A percentile compares a stretch with the other conserved stretches of the same genome.
Evolutionary conservation across 2,797 vertebrate species (phyloP).

Genomic region (Acanthurus leucopareius): DNA sequence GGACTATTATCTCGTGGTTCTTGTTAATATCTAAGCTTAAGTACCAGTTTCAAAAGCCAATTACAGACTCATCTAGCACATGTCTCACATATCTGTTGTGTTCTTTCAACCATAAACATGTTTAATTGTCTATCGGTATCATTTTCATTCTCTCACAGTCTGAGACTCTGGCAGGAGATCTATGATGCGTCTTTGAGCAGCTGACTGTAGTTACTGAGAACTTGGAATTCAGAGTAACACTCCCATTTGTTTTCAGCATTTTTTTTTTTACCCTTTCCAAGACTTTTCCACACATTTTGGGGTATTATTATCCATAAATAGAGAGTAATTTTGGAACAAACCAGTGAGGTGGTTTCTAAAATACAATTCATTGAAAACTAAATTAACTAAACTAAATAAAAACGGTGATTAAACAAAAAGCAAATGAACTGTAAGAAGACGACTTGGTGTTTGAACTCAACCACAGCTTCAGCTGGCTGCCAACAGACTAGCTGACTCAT

Average conservation of each 20-base stretch:
- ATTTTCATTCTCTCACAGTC: conserved; percentile 30
- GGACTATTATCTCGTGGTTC: conserved; percentile 31
- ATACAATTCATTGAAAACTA: too few species aligned
- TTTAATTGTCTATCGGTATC: conserved; percentile 40
- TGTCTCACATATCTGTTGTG: conserved; percentile 16
- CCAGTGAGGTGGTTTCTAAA: too few species aligned
- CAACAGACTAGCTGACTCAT: conserved; percentile 15
- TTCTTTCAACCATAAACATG: conserved; percentile 37
- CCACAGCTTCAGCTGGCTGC: conserved; percentile 7
- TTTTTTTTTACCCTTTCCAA: neutral
- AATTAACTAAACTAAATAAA: too few species aligned
- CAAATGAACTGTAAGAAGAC: neutral
- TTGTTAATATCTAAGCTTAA: conserved; percentile 48
- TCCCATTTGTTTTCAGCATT: neutral
- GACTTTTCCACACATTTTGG: neutral
- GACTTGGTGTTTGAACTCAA: neutral
- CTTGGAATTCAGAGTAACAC: neutral
- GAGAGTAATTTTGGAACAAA: too few species aligned
- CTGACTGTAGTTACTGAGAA: conserved; percentile 12
- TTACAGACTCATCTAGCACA: conserved; percentile 35
- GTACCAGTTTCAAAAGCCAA: conserved; percentile 34
- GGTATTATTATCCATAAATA: neutral
- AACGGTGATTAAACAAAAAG: neutral
- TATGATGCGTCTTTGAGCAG: conserved; percentile 3
- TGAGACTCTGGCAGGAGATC: conserved; percentile 8